These are phyloP conservation scores for Characodon lateralis DNA, from an alignment of 2,797 vertebrate genomes.

Conservation along the genomic window DNA sequence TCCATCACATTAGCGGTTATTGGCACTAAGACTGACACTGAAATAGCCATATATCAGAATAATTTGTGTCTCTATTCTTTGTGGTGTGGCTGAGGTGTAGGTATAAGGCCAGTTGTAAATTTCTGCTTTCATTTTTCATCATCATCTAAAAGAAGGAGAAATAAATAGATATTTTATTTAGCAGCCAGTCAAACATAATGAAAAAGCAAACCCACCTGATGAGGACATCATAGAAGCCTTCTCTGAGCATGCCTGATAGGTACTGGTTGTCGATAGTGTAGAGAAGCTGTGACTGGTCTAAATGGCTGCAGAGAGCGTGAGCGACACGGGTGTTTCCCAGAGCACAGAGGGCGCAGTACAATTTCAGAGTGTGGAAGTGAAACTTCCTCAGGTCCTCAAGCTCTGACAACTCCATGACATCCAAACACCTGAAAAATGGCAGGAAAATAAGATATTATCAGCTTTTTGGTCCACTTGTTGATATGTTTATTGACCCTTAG, in stretches of 20 bases:
- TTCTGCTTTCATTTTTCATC: neutral
- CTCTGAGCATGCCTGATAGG: slow-evolving; percentile 92
- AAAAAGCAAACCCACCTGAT: slow-evolving; percentile 82
- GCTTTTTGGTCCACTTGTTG: neutral
- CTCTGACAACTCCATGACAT: slow-evolving; percentile 96
- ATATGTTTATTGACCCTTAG: neutral
- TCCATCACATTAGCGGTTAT: slow-evolving; percentile 13
- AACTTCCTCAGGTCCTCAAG: slow-evolving; percentile 91
- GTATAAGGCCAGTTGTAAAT: too few relatives aligned
- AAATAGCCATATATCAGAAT: slow-evolving; percentile 4
- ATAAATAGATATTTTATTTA: neutral
- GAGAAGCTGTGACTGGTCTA: slow-evolving; percentile 94
- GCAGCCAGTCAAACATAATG: neutral
- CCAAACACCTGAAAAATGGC: slow-evolving; percentile 85
- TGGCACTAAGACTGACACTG: neutral
- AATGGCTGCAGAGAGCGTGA: slow-evolving; percentile 94
- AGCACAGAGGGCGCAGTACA: slow-evolving; percentile 95
- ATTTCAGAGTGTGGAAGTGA: slow-evolving; percentile 94
- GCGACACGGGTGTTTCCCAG: slow-evolving; percentile 95
- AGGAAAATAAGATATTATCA: neutral
- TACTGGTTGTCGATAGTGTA: slow-evolving; percentile 96
- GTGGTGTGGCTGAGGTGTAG: neutral
- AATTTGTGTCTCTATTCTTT: neutral
- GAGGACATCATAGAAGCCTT: slow-evolving; percentile 95
- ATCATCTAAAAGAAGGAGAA: neutral